phyloP scores from a whole-genome alignment of 2,113 vertebrate species.

The Calonectris borealis region DNA sequence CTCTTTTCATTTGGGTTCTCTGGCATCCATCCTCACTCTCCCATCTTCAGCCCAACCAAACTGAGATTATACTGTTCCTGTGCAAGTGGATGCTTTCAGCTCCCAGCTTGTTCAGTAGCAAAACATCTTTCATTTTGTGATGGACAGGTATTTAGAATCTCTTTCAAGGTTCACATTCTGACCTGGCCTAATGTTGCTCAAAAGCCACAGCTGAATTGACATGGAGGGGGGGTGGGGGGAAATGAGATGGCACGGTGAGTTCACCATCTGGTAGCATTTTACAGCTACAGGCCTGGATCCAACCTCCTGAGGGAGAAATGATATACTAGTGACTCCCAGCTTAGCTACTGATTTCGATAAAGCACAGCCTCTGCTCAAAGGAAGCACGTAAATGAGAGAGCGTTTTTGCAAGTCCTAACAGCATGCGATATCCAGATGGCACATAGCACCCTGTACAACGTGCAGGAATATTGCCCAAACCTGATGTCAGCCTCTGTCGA shows the following conservation, averaged over 20 bases:
- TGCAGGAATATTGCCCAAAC: neutral
- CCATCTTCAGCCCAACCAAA: neutral
- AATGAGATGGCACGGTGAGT: neutral
- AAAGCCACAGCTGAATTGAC: neutral
- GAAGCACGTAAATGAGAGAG: neutral
- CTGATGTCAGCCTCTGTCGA: neutral
- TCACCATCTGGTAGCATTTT: neutral
- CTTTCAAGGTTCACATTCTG: neutral
- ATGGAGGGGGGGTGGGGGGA: neutral
- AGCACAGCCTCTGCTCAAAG: neutral
- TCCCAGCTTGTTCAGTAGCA: neutral
- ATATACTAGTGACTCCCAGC: neutral
- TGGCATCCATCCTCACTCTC: neutral
- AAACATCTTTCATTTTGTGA: neutral
- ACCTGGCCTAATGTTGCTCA: neutral
- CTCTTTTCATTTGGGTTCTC: neutral
- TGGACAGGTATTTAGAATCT: neutral
- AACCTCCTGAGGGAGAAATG: neutral
- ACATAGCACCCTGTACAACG: accelerated
- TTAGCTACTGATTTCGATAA: neutral
- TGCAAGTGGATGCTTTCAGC: neutral
- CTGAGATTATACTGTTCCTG: neutral
- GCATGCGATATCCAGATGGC: neutral
- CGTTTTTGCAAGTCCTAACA: neutral
- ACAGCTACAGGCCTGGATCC: neutral